Evolutionary conservation across 2,113 vertebrate species (phyloP).

Genomic region (Chrysemys picta): DNA sequence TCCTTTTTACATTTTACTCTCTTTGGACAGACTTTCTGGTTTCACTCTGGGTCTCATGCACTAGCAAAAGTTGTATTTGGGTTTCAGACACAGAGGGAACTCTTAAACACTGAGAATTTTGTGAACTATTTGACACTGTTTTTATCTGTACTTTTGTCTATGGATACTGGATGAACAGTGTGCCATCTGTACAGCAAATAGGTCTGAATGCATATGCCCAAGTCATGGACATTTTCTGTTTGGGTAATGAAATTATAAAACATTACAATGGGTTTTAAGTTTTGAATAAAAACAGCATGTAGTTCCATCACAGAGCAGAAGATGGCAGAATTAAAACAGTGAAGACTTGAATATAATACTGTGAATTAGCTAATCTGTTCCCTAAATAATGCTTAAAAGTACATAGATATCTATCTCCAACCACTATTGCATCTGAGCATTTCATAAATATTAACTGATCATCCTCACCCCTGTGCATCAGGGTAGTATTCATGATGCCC

Average conservation of each 20-base stretch:
- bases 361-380: fast-evolving
- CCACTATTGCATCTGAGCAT: fast-evolving
- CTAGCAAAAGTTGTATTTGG: fast-evolving
- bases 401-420: fast-evolving
- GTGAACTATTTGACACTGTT: not conserved
- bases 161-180: not conserved
- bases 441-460: not conserved
- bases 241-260: not conserved
- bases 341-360: fast-evolving
- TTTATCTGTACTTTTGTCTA: not conserved
- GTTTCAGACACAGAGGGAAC: not conserved
- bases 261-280: not conserved
- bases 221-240: not conserved
- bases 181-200: not conserved
- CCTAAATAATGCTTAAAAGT: fast-evolving
- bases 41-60: not conserved
- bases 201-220: not conserved
- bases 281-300: not conserved
- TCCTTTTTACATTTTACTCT: not conserved
- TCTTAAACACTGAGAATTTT: not conserved
- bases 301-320: not conserved
- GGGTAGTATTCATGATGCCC: not conserved
- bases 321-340: constrained; percentile 51
- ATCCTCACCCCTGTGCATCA: not conserved
- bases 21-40: not conserved